Evolutionary conservation across 2,888 invertebrate species (phyloP).

Genomic region (Brassicogethes aeneus): DNA sequence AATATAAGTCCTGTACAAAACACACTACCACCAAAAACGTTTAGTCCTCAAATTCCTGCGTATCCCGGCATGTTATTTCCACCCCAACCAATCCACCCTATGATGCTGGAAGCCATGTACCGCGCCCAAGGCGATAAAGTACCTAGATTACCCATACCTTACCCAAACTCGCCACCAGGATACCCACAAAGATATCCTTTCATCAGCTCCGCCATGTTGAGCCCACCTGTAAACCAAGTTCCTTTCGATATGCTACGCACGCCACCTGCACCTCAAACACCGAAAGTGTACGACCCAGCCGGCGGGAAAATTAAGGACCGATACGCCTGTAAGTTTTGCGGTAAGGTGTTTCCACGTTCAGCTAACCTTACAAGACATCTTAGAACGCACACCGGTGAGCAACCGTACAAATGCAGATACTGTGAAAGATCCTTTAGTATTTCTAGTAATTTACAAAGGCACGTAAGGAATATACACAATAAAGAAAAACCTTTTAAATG

Average conservation of each 20-base stretch:
- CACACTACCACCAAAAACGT: slow-evolving; percentile 23
- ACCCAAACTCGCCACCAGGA: slow-evolving; percentile 43
- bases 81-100: slow-evolving; percentile 55
- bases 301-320: slow-evolving; percentile 71
- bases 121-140: slow-evolving; percentile 49
- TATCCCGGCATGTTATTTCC: slow-evolving; percentile 48
- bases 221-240: slow-evolving; percentile 38
- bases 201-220: slow-evolving; percentile 39
- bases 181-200: slow-evolving; percentile 42
- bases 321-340: slow-evolving; percentile 96
- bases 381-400: slow-evolving; percentile 96
- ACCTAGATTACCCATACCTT: slow-evolving; percentile 50
- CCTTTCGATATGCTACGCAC: slow-evolving; percentile 53
- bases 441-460: slow-evolving; percentile 95
- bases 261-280: slow-evolving; percentile 28
- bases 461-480: slow-evolving; percentile 98
- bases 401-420: slow-evolving; percentile 96
- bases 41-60: slow-evolving; percentile 35
- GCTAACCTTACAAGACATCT: slow-evolving; percentile 95
- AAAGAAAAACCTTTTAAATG: slow-evolving; percentile 98
- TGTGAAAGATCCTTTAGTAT: slow-evolving; percentile 98
- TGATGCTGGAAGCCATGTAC: slow-evolving; percentile 64
- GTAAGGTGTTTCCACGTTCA: slow-evolving; percentile 93
- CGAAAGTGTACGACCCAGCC: slow-evolving; percentile 40
- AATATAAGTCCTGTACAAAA: slow-evolving; percentile 21